phyloP scores from a whole-genome alignment of 2,888 invertebrate genomes.

The Volucella zonaria region DNA sequence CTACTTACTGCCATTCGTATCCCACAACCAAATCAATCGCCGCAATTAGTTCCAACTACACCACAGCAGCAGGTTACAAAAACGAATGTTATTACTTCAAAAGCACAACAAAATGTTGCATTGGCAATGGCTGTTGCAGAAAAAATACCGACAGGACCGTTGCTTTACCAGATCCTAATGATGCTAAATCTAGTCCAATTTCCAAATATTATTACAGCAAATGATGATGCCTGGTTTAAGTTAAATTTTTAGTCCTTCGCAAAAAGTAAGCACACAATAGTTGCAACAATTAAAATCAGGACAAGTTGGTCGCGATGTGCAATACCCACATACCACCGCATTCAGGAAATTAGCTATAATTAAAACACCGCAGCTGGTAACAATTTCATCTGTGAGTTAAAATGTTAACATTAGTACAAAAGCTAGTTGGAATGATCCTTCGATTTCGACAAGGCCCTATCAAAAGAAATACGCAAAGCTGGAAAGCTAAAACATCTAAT shows the following conservation, averaged over 20 bases:
- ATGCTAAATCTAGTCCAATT: conserved; percentile 86
- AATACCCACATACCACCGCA: conserved; percentile 61
- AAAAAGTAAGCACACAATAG: conserved; percentile 66
- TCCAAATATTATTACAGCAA: conserved; percentile 85
- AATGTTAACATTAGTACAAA: conserved; percentile 65
- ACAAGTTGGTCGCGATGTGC: conserved; percentile 71
- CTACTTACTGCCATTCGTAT: conserved; percentile 85
- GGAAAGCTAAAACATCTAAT: conserved; percentile 69
- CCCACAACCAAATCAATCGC: conserved; percentile 81
- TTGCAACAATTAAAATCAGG: conserved; percentile 69
- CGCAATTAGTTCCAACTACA: conserved; percentile 65
- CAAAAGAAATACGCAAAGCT: conserved; percentile 75
- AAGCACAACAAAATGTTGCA: conserved; percentile 49
- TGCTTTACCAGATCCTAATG: conserved; percentile 85
- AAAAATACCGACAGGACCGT: conserved; percentile 74
- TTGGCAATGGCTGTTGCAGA: conserved; percentile 63
- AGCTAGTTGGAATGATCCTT: conserved; percentile 51
- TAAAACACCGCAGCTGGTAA: conserved; percentile 77
- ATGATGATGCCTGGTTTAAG: conserved; percentile 78
- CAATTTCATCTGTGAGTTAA: conserved; percentile 76
- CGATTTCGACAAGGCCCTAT: conserved; percentile 77
- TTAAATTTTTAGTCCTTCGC: conserved; percentile 79
- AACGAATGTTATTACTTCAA: conserved; percentile 25
- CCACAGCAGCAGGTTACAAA: conserved; percentile 78
- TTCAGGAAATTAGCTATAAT: conserved; percentile 67